A percentile compares a stretch with the other conserved stretches of the same genome.
Conservation (phyloP, 2,888 invertebrate species). For the Clanis bilineata region DNA sequence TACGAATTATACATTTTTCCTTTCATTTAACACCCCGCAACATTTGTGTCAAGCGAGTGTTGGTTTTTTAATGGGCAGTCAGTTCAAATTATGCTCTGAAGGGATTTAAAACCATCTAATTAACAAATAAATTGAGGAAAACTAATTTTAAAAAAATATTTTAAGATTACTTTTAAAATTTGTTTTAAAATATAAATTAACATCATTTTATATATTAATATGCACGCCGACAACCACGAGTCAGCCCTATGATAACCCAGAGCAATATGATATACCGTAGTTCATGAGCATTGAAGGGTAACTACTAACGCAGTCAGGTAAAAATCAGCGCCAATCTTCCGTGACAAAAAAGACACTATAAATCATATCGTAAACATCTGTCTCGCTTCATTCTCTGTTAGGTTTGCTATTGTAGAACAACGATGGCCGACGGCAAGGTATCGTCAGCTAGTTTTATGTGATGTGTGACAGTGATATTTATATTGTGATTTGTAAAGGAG, state of each 20-base stretch:
- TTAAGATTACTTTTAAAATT: too few species aligned
- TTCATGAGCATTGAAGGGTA: slow-evolving; percentile 69
- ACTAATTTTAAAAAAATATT: too few species aligned
- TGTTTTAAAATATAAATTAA: neutral
- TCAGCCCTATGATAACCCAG: slow-evolving; percentile 48
- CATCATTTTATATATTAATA: neutral
- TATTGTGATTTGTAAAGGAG: neutral
- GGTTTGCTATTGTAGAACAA: slow-evolving; percentile 40
- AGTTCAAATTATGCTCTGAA: too few species aligned
- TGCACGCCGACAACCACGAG: slow-evolving; percentile 7
- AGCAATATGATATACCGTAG: slow-evolving; percentile 59
- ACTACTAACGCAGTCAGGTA: slow-evolving; percentile 46
- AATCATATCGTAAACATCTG: slow-evolving; percentile 50
- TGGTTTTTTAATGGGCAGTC: too few species aligned
- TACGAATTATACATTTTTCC: too few species aligned
- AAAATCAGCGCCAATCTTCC: slow-evolving; percentile 63
- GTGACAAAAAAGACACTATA: slow-evolving; percentile 61
- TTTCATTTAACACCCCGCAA: too few species aligned
- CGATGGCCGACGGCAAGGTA: slow-evolving; percentile 69
- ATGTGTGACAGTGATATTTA: slow-evolving; percentile 10
- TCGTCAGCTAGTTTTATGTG: slow-evolving; percentile 15
- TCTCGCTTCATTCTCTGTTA: slow-evolving; percentile 59
- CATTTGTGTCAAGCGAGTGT: too few species aligned
- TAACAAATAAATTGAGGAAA: too few species aligned
- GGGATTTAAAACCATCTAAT: too few species aligned